A percentile compares a stretch with the other conserved stretches of the same genome.
These are phyloP conservation scores for Nyctibius bracteatus DNA, from an alignment of 2,113 vertebrate genomes.

Conservation along the genomic window DNA sequence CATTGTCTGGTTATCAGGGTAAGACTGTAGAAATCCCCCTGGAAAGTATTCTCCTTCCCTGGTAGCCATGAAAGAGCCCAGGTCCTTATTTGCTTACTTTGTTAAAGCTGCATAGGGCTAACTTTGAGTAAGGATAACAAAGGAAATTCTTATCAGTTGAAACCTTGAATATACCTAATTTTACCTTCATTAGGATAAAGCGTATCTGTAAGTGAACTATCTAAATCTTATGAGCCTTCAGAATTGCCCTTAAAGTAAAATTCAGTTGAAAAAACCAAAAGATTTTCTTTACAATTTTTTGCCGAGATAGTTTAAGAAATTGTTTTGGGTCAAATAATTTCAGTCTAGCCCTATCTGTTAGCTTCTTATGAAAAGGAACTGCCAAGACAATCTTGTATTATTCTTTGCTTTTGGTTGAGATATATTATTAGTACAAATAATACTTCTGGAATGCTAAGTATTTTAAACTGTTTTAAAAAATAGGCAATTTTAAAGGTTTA, in stretches of 20 bases:
- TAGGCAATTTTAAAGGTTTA: neutral
- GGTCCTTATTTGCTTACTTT: neutral
- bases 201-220: neutral
- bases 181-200: neutral
- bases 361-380: neutral
- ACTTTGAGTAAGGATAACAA: neutral
- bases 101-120: neutral
- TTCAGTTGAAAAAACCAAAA: neutral
- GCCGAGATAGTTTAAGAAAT: neutral
- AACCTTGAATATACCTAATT: neutral
- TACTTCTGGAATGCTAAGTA: neutral
- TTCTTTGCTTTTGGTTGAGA: neutral
- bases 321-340: neutral
- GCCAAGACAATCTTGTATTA: neutral
- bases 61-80: neutral
- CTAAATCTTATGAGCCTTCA: neutral
- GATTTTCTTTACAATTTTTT: neutral
- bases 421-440: neutral
- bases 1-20: neutral
- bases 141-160: neutral
- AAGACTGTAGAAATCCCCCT: neutral
- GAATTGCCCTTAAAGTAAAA: neutral
- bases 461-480: neutral
- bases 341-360: neutral
- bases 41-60: neutral